phyloP scores from a whole-genome alignment of 2,113 vertebrate genomes.

The Corythornis madagascariensis region DNA sequence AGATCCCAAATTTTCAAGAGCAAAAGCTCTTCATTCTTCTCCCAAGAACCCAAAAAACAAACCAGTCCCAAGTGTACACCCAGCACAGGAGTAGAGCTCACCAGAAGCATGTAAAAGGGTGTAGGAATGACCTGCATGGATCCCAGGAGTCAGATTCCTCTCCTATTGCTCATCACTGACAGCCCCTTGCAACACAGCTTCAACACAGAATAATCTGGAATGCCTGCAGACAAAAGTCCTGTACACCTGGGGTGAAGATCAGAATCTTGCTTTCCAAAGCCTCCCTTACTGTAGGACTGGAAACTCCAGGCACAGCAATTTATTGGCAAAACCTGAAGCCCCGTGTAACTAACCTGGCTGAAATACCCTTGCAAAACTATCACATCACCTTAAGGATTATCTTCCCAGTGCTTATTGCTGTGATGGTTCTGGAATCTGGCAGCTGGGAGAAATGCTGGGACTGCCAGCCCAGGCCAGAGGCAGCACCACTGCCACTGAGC shows the following conservation, averaged over 20 bases:
- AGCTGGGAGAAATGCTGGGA: not conserved
- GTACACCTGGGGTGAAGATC: not conserved
- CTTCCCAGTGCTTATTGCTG: not conserved
- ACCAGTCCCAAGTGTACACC: not conserved
- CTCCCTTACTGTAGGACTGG: not conserved
- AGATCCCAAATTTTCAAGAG: not conserved
- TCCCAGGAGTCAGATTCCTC: not conserved
- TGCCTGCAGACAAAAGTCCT: not conserved
- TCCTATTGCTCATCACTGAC: not conserved
- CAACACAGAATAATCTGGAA: not conserved
- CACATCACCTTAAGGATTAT: not conserved
- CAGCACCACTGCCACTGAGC: not conserved
- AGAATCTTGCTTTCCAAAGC: not conserved
- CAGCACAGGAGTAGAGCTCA: not conserved
- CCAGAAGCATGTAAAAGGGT: not conserved
- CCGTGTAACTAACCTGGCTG: not conserved
- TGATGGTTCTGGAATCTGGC: accelerated
- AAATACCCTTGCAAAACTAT: not conserved
- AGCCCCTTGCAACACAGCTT: not conserved
- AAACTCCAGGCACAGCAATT: not conserved
- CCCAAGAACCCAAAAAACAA: not conserved
- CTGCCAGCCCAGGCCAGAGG: not conserved
- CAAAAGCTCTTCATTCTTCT: not conserved
- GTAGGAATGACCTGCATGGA: not conserved
- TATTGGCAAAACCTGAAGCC: not conserved